Base-by-base conservation (phyloP, 1,140 invertebrate genomes). In the Hypsibius dujardini region DNA sequence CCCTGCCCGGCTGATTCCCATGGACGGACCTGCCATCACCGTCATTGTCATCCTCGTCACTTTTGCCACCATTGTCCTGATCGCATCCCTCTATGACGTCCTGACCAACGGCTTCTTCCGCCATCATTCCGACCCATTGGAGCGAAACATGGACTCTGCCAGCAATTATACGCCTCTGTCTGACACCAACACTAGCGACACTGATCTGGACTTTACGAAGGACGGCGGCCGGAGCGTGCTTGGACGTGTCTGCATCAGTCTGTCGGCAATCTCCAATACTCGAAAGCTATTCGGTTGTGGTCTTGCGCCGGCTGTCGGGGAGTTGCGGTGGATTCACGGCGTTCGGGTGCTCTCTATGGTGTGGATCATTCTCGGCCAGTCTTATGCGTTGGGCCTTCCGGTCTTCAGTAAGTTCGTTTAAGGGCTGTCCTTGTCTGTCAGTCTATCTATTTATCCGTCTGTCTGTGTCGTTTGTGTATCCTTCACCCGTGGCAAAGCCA, bases 311-410 rank as follows among this genome's bases (percentile, higher is more conserved):
- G 62, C 3, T 7, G 45, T 15, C 3, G 45, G 42, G 3, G 62
- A 67, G 3, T 7, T 67, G 42, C 62, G 12, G 62, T 67, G 62
- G 62, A 3, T 67, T 12, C 62, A 67, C 42, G 62, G 62, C 42
- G 42, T 67, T 67, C 62, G 62, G 12, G 62, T 67, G 12, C 62
- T 67, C 12, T 15, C 12, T 42, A 67, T 67, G 62, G 7, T 67
- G 12, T 67, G 62, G 62, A 67, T 67, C 42, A 67, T 67, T 42
- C 62, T 67, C 45, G 62, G 62, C 12, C 62, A 67, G 62, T 15
- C 62, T 3, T 67, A 67, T 42, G 62, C 12, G 45, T 15, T 67
- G 42, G 62, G 62, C 12, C 12, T 67, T 42, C 62, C 62, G 12
- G 3, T 67, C 3, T 67, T 15, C 42, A 42, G 62, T 67, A 67